Conservation (phyloP, 2,113 vertebrate species). For the Eubucco bourcierii region DNA sequence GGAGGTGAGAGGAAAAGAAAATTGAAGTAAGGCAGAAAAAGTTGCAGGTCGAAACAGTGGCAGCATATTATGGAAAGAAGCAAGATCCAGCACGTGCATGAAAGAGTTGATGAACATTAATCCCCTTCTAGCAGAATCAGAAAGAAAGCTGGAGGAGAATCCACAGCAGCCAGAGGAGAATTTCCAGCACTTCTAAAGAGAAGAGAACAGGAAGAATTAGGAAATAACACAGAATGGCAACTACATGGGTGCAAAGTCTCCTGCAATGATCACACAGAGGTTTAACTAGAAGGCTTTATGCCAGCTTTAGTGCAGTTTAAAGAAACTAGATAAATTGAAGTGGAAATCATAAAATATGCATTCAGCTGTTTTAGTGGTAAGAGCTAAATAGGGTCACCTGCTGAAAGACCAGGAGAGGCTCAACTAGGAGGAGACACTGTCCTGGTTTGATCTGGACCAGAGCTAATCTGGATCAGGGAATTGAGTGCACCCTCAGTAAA, state of each 20-base stretch:
- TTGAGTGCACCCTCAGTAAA: too few relatives aligned
- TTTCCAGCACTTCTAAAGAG: neutral
- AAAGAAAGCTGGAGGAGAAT: neutral
- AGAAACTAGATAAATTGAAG: neutral
- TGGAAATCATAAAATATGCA: neutral
- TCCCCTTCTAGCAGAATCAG: neutral
- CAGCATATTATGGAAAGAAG: neutral
- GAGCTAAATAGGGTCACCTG: neutral
- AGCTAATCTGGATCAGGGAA: too few relatives aligned
- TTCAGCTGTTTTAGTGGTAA: neutral
- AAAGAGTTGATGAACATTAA: neutral
- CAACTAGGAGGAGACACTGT: too few relatives aligned
- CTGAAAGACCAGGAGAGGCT: neutral
- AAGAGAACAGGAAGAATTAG: neutral
- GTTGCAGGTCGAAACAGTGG: neutral
- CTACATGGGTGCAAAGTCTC: neutral
- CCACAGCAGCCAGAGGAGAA: neutral
- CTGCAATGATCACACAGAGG: neutral
- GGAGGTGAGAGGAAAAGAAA: neutral
- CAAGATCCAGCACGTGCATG: neutral
- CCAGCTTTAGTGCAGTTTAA: neutral
- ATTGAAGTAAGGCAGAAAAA: neutral
- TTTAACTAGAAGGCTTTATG: neutral
- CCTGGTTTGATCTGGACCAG: too few relatives aligned
- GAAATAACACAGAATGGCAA: neutral